phyloP scores from a whole-genome alignment of 2,797 vertebrate species.

The Pelochelys cantorii region DNA sequence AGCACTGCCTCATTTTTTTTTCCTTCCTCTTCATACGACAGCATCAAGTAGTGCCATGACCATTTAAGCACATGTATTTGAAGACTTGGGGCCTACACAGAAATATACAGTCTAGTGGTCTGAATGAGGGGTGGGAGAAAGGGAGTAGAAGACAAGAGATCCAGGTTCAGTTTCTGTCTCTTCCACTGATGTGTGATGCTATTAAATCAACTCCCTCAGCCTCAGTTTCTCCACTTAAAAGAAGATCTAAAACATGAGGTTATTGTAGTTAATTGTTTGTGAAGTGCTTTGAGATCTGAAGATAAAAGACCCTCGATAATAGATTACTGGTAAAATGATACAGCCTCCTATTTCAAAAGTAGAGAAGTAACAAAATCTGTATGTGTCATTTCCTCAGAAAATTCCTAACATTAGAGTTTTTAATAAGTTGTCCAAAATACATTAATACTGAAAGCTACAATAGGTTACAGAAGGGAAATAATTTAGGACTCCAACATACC shows the following conservation, averaged over 20 bases:
- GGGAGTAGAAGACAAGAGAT: background rate
- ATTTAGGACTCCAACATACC: background rate
- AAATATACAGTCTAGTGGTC: background rate
- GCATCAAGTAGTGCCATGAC: background rate
- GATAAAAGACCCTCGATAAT: background rate
- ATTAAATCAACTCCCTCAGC: background rate
- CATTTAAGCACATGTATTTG: background rate
- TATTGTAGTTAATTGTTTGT: background rate
- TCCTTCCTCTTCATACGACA: background rate
- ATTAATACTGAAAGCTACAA: rapidly evolving
- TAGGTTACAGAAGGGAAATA: rapidly evolving
- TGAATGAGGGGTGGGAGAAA: background rate
- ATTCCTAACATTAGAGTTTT: background rate
- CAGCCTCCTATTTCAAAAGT: background rate
- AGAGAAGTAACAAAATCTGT: background rate
- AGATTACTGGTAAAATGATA: background rate
- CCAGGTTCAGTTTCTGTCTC: background rate
- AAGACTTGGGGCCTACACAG: background rate
- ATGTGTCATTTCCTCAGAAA: background rate
- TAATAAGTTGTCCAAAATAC: rapidly evolving
- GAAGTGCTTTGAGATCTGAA: background rate
- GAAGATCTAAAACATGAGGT: background rate
- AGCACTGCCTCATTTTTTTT: background rate
- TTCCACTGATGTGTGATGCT: background rate
- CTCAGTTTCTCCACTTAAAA: background rate